Conservation (phyloP, 2,113 vertebrate species). For the Perca flavescens region DNA sequence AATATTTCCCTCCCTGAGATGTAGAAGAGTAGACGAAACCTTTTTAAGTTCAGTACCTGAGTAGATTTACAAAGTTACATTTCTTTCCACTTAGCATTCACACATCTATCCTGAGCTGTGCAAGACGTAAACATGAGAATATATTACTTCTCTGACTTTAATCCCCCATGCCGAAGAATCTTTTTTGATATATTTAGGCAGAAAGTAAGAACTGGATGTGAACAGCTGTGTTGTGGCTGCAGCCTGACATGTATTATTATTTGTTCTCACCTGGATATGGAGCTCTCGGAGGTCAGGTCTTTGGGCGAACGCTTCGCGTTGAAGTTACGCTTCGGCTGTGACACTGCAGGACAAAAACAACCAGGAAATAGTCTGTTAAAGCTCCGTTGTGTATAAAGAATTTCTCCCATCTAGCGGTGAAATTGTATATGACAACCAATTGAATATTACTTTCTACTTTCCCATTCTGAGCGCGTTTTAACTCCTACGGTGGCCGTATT, state of each 20-base stretch:
- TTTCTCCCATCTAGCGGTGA: too few species aligned
- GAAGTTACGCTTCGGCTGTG: constrained; percentile 93
- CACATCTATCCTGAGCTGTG: neutral
- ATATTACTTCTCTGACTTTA: neutral
- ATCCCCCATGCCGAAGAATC: neutral
- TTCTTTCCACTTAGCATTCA: neutral
- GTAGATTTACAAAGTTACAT: too few species aligned
- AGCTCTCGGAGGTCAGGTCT: constrained; percentile 94
- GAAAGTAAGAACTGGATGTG: neutral
- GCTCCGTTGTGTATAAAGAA: too few species aligned
- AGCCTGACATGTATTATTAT: neutral
- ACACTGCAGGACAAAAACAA: constrained; percentile 81
- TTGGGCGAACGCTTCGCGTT: constrained; percentile 91
- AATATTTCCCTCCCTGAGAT: neutral
- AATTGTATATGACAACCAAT: too few species aligned
- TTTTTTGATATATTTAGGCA: neutral
- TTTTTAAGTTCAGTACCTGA: too few species aligned
- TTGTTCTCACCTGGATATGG: constrained; percentile 90
- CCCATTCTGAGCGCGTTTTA: too few species aligned
- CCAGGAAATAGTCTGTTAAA: neutral
- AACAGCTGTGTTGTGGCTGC: neutral
- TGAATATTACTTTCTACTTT: too few species aligned
- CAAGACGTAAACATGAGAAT: neutral
- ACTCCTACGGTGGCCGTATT: too few species aligned
- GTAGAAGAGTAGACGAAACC: neutral